Conservation (phyloP, 2,888 invertebrate genomes). For the Adelognathus sp. region DNA sequence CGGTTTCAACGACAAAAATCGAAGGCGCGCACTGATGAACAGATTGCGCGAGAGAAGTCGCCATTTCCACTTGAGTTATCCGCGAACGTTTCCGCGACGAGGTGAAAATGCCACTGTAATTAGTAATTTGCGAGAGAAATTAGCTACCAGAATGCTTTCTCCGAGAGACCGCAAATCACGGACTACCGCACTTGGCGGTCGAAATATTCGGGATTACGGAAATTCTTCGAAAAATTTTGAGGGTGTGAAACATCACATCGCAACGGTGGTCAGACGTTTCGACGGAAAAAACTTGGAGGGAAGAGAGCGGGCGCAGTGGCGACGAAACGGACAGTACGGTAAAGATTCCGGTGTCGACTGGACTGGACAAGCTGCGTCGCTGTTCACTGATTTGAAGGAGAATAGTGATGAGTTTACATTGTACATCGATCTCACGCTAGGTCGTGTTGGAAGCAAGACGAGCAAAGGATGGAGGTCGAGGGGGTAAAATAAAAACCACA, state of each 20-base stretch:
- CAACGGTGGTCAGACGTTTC: slow-evolving; percentile 3
- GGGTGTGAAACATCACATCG: not conserved
- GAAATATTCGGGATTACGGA: slow-evolving; percentile 1
- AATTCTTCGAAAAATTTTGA: not conserved
- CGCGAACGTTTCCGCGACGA: not conserved
- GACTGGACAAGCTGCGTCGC: slow-evolving; percentile 12
- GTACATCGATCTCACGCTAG: slow-evolving; percentile 36
- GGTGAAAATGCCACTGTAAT: not conserved
- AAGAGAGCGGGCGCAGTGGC: not conserved
- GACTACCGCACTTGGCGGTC: not conserved
- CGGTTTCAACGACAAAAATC: not conserved
- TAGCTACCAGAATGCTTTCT: not conserved
- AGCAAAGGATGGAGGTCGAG: not conserved
- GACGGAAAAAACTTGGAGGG: not conserved
- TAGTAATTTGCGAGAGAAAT: not conserved
- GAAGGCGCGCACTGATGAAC: slow-evolving; percentile 8
- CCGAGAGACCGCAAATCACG: slow-evolving; percentile 31
- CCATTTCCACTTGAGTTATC: not conserved
- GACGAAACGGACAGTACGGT: not conserved
- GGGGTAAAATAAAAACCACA: slow-evolving; percentile 11
- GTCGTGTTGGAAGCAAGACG: slow-evolving; percentile 9
- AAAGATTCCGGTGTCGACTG: slow-evolving; percentile 6
- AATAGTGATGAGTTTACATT: slow-evolving; percentile 30
- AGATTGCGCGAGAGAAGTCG: slow-evolving; percentile 23
- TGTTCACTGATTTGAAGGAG: slow-evolving; percentile 20